Evolutionary conservation across 2,888 invertebrate species (phyloP).

Genomic region (Teinopalpus imperialis): DNA sequence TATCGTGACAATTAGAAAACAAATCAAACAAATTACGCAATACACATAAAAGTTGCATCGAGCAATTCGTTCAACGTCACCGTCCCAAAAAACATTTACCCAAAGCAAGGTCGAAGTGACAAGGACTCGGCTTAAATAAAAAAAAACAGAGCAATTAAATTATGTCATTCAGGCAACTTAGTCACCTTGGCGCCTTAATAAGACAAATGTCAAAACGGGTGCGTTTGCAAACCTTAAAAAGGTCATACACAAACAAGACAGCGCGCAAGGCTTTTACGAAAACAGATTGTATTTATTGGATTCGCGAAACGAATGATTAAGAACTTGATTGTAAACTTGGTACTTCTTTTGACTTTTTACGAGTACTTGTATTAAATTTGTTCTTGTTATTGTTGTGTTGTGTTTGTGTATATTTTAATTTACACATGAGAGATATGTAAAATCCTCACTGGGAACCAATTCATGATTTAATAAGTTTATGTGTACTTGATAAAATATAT

Average conservation of each 20-base stretch:
- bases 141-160: conserved; percentile 23
- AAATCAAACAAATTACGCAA: conserved; percentile 2
- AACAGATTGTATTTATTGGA: conserved; percentile 3
- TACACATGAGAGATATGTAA: too few relatives aligned
- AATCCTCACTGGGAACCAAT: too few relatives aligned
- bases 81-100: conserved; percentile 3
- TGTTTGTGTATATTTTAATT: too few relatives aligned
- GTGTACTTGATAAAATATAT: too few relatives aligned
- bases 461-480: too few relatives aligned
- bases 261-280: conserved; percentile 22
- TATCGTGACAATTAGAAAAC: too few relatives aligned
- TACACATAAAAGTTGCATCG: not conserved
- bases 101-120: conserved; percentile 22
- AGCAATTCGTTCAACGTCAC: not conserved
- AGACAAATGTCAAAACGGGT: conserved; percentile 31
- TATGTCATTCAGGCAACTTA: conserved; percentile 26
- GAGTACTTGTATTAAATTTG: not conserved
- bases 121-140: not conserved
- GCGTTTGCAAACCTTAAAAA: conserved; percentile 30
- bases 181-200: conserved; percentile 32
- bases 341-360: not conserved
- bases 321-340: not conserved
- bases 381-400: too few relatives aligned
- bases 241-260: conserved; percentile 9
- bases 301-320: conserved; percentile 14